Base-by-base conservation (phyloP, 2,113 vertebrate genomes). In the Poeciliopsis prolifica region DNA sequence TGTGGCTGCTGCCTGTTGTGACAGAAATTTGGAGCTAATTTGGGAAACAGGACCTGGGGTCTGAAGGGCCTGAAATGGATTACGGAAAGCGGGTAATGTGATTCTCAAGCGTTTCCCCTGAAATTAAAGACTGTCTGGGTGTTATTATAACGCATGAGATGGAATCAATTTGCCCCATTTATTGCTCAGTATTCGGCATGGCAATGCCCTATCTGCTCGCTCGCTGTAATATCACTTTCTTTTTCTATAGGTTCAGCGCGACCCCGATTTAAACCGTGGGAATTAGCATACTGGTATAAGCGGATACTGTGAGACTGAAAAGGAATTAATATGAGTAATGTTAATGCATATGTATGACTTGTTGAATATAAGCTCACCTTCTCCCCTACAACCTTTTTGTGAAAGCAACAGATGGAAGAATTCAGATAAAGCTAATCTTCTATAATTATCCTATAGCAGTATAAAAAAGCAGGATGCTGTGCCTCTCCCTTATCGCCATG, bases 41-140 rank as follows among this genome's bases (percentile, higher is more conserved):
- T 83, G 65, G 71, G 72, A 84, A 89, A 88, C 81, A 88, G 72
- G 78, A 90, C 85, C 82, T 54, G 24, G 61, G 77, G 64, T 83
- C 76, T 74, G 54, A 65, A 84, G 81, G 83, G 70, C 71, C 81
- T 88, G 83, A 89, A 90, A 91, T 88, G 86, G 86, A 86, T 88
- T 86, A 83, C 12, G 51, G 64, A 9, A 69, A 33, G 66, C 44
- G 17, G 72, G 42, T 89, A 82, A 91, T 88, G 63, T 86, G 79
- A 90, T 90, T 90, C 74, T 72, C 77, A 73, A 85, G 81, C 69
- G 13, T 88, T 88, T 87, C 77, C 79, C 22, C 63, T 70, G 33
- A 78, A 87, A 89, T 88, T 78, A 91, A 86, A 87, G 48, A 83
- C 68, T 74, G 79, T 77, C 69, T 65, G 74, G 60, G 65, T 75